These are phyloP conservation scores for Macrosteles quadrilineatus DNA, from an alignment of 1,140 invertebrate genomes.

Conservation along the genomic window DNA sequence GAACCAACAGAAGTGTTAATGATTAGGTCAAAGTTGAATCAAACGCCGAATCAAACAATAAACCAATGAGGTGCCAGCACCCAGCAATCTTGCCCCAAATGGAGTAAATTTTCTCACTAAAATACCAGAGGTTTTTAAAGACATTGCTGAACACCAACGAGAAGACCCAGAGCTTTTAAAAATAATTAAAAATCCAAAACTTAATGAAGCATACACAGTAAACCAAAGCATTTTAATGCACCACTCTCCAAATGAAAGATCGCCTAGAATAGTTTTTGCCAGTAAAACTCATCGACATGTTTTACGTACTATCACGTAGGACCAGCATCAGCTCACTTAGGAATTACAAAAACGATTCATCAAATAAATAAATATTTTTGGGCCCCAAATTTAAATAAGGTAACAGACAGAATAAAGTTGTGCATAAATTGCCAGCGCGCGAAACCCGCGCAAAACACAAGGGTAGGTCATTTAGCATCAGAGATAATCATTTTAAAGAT, in stretches of 20 bases:
- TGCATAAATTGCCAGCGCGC: not conserved
- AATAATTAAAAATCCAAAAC: too few species aligned
- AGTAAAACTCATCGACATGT: conserved; percentile 1
- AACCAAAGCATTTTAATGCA: not conserved
- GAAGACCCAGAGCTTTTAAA: too few species aligned
- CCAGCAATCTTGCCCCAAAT: too few species aligned
- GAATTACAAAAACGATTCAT: not conserved
- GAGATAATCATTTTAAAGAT: not conserved
- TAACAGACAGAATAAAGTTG: not conserved
- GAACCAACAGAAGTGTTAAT: too few species aligned
- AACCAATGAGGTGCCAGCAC: too few species aligned
- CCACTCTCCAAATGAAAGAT: not conserved
- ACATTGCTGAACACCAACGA: too few species aligned
- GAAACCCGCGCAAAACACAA: conserved; percentile 6
- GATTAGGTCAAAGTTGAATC: too few species aligned
- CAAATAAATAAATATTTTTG: not conserved
- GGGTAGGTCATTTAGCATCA: not conserved
- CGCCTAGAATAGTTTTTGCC: not conserved
- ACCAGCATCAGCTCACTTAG: conserved; percentile 3
- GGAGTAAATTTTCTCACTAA: too few species aligned
- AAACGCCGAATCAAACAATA: too few species aligned
- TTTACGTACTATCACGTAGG: not conserved
- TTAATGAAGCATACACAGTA: too few species aligned
- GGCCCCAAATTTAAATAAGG: not conserved
- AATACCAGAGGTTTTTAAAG: too few species aligned